Conservation (phyloP, 2,888 invertebrate genomes). For the Andrena flavipes region DNA sequence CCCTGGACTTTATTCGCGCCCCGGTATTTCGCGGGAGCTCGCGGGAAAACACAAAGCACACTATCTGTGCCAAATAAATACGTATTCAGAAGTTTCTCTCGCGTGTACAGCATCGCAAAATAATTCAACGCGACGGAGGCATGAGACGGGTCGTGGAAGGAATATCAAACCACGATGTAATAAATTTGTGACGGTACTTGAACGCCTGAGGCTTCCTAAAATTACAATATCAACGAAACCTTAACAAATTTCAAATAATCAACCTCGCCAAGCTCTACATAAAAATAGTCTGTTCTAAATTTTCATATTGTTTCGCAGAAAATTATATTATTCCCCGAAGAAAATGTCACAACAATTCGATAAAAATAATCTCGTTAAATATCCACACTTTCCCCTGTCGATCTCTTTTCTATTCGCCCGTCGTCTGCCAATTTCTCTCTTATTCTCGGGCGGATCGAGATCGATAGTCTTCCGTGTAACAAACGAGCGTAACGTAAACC, state of each 20-base stretch:
- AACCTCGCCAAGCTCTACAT: too few relatives aligned
- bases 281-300: too few relatives aligned
- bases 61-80: slow-evolving; percentile 26
- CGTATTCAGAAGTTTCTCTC: neutral
- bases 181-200: neutral
- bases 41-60: slow-evolving; percentile 3
- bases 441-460: neutral
- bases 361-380: too few relatives aligned
- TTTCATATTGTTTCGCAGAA: too few relatives aligned
- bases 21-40: slow-evolving; percentile 3
- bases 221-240: too few relatives aligned
- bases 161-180: neutral
- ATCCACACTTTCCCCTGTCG: too few relatives aligned
- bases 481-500: neutral
- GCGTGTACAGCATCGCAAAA: neutral
- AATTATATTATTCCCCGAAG: too few relatives aligned
- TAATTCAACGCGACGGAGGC: neutral
- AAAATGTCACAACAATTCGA: too few relatives aligned
- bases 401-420: too few relatives aligned
- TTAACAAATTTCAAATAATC: too few relatives aligned
- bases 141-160: neutral
- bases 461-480: neutral
- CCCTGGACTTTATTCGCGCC: slow-evolving; percentile 28
- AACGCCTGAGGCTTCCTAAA: neutral
- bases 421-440: neutral